Conservation (phyloP, 2,113 vertebrate species). For the Tupaia chinensis region DNA sequence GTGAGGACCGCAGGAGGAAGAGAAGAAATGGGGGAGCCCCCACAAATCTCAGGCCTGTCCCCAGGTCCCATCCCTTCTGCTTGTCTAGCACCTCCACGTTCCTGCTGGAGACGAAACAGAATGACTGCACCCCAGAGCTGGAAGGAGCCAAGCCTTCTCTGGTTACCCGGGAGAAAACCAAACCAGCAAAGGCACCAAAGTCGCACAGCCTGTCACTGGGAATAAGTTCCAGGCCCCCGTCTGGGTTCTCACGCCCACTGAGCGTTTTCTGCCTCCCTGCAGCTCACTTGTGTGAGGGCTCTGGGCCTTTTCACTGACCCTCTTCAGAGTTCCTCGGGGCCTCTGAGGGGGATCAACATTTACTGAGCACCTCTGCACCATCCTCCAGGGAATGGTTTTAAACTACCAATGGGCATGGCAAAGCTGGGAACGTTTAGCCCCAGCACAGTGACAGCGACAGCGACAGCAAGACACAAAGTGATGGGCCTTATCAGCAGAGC, state of each 20-base stretch:
- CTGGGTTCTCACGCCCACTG: accelerated
- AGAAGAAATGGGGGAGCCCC: not conserved
- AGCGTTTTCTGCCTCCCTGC: not conserved
- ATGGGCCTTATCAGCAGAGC: not conserved
- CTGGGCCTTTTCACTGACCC: not conserved
- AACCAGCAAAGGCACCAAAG: not conserved
- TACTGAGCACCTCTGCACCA: not conserved
- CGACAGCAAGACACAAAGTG: not conserved
- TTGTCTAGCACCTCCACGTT: not conserved
- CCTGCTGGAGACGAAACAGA: not conserved
- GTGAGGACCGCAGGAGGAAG: not conserved
- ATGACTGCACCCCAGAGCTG: not conserved
- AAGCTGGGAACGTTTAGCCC: not conserved
- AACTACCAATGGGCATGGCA: not conserved
- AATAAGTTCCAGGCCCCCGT: not conserved
- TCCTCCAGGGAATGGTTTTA: not conserved
- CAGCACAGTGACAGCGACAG: not conserved
- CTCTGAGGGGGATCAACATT: not conserved
- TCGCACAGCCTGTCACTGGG: not conserved
- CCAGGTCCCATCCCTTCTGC: not conserved
- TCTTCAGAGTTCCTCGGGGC: not conserved
- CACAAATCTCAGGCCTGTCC: not conserved
- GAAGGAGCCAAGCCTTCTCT: conserved; percentile 3
- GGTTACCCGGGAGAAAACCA: not conserved
- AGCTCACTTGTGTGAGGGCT: not conserved